Evolutionary conservation across 2,113 vertebrate species (phyloP).

Genomic region (Falco punctatus): DNA sequence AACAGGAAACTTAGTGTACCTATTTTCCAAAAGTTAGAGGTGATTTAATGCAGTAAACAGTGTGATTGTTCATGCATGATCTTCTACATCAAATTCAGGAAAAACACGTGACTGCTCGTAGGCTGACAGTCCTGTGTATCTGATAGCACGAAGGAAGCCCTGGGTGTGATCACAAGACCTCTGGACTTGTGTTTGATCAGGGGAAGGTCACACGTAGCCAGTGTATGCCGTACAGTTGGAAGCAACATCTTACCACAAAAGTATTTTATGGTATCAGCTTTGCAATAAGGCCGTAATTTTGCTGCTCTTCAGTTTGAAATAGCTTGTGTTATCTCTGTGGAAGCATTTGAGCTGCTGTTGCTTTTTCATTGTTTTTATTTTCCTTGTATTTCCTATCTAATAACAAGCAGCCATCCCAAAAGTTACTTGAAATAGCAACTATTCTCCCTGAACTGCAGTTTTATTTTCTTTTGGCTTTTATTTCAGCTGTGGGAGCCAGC

Average conservation of each 20-base stretch:
- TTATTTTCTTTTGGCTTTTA: slow-evolving; percentile 64
- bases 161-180: neutral
- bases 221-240: accelerated
- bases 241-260: neutral
- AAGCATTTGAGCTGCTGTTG: slow-evolving; percentile 7
- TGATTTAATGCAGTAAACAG: neutral
- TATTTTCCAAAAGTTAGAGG: neutral
- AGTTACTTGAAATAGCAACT: slow-evolving; percentile 57
- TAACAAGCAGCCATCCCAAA: neutral
- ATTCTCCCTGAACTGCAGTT: slow-evolving; percentile 30
- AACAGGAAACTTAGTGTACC: neutral
- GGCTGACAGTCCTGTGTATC: neutral
- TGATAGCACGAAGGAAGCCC: neutral
- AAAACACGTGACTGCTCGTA: neutral
- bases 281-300: neutral
- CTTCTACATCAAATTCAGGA: neutral
- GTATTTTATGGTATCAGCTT: neutral
- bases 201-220: neutral
- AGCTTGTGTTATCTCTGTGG: neutral
- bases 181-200: neutral
- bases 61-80: neutral
- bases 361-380: neutral
- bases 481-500: slow-evolving; percentile 80
- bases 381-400: slow-evolving; percentile 30
- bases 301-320: neutral